Conservation (phyloP, 2,888 invertebrate species). For the Lasioglossum zephyrum region DNA sequence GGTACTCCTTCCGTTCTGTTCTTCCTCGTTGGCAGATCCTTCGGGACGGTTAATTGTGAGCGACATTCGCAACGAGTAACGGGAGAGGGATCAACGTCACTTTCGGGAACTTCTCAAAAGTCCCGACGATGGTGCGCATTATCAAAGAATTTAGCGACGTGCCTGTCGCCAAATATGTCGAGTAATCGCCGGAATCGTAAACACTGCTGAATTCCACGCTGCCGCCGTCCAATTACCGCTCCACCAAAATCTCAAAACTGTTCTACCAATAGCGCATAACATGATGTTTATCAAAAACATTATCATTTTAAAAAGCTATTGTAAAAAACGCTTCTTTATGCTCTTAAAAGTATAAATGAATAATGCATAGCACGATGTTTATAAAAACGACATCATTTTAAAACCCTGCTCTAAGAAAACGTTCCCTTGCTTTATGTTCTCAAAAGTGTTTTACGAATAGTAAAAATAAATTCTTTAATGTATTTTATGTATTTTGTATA, state of each 20-base stretch:
- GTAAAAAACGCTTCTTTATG: neutral
- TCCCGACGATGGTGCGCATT: constrained; percentile 61
- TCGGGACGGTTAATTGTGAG: constrained; percentile 82
- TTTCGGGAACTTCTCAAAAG: constrained; percentile 77
- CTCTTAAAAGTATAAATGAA: neutral
- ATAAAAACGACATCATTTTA: neutral
- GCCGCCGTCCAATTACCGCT: neutral
- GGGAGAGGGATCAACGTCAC: constrained; percentile 77
- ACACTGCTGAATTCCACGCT: neutral
- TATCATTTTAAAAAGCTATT: neutral
- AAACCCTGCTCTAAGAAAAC: neutral
- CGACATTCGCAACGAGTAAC: constrained; percentile 80
- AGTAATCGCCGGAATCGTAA: constrained; percentile 17
- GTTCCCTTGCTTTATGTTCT: neutral
- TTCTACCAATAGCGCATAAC: neutral
- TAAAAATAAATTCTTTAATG: no score
- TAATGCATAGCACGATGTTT: neutral
- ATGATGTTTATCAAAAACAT: neutral
- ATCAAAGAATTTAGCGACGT: constrained; percentile 59
- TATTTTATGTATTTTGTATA: no score
- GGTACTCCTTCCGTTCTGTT: constrained; percentile 68
- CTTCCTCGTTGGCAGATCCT: constrained; percentile 74
- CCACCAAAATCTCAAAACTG: neutral
- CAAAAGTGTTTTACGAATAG: neutral
- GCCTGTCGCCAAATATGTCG: constrained; percentile 30